A percentile compares a stretch with the other conserved stretches of the same genome.
Evolutionary conservation across 2,888 invertebrate species (phyloP).

Genomic region (Oegoconia quadripuncta): DNA sequence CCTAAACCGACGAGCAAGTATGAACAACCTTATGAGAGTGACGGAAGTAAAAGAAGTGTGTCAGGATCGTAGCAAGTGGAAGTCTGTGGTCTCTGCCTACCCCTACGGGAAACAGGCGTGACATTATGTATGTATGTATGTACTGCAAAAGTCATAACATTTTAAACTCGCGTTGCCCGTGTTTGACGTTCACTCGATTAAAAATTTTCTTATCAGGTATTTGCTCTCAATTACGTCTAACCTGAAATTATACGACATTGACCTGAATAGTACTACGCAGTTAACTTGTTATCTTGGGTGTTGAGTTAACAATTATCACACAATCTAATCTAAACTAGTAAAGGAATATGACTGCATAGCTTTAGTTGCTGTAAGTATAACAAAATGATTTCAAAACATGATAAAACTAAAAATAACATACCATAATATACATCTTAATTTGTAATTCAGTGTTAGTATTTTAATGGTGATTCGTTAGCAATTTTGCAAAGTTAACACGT

Average conservation of each 20-base stretch:
- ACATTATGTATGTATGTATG: too few relatives aligned
- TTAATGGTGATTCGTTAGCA: neutral
- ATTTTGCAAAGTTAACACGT: neutral
- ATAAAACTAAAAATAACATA: neutral
- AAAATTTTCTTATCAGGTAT: neutral
- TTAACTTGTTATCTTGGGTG: neutral
- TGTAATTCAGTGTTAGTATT: neutral
- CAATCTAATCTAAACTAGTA: slow-evolving; percentile 11
- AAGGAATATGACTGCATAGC: slow-evolving; percentile 16
- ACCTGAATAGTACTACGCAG: slow-evolving; percentile 2
- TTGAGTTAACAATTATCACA: slow-evolving; percentile 5
- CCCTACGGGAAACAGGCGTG: too few relatives aligned
- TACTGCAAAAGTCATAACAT: too few relatives aligned
- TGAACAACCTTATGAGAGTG: too few relatives aligned
- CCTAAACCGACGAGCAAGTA: too few relatives aligned
- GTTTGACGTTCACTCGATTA: neutral
- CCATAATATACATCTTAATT: neutral
- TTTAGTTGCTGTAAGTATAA: slow-evolving; percentile 5
- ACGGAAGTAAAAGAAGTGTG: too few relatives aligned
- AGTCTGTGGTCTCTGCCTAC: too few relatives aligned
- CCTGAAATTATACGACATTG: neutral
- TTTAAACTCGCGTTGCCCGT: too few relatives aligned
- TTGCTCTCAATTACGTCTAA: neutral
- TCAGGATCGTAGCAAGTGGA: too few relatives aligned
- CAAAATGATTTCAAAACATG: neutral